Evolutionary conservation across 2,888 invertebrate species (phyloP).

Genomic region (Lucinisca nassula): DNA sequence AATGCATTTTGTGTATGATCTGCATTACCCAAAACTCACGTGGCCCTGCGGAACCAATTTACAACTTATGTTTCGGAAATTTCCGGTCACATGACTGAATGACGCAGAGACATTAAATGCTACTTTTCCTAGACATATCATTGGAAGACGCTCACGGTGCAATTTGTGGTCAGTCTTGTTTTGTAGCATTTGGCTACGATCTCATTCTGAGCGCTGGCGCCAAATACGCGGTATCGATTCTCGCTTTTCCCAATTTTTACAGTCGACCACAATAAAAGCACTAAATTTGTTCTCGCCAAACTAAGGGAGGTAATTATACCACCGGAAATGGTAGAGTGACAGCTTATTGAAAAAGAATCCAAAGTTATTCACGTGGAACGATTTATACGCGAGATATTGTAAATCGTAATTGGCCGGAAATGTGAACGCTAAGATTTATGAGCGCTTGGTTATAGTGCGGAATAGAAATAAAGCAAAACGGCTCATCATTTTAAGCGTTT

Average conservation of each 20-base stretch:
- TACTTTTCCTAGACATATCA: no score
- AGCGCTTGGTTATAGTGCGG: slow-evolving; percentile 48
- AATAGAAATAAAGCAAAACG: slow-evolving; percentile 43
- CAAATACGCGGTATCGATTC: slow-evolving; percentile 1
- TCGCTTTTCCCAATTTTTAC: slow-evolving; percentile 6
- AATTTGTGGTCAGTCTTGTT: neutral
- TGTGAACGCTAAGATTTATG: slow-evolving; percentile 70
- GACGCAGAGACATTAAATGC: no score
- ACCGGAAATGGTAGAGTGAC: slow-evolving; percentile 68
- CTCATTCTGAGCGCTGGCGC: neutral
- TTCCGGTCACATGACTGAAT: no score
- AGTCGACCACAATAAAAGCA: slow-evolving; percentile 13
- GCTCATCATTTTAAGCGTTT: slow-evolving; percentile 19
- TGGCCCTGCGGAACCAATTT: no score
- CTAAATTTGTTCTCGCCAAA: neutral
- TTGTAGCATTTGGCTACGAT: neutral
- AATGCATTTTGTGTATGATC: no score
- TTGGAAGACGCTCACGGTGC: no score
- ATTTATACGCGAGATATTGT: slow-evolving; percentile 71
- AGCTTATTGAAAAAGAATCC: slow-evolving; percentile 74
- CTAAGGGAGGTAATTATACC: slow-evolving; percentile 50
- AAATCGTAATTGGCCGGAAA: slow-evolving; percentile 74
- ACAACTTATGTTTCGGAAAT: no score
- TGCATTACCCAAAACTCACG: no score
- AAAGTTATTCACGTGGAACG: slow-evolving; percentile 69